Percentiles rank a stretch among this genome's conserved stretches.
Conservation (phyloP, 2,888 invertebrate genomes). For the Ichneumon xanthorius region DNA sequence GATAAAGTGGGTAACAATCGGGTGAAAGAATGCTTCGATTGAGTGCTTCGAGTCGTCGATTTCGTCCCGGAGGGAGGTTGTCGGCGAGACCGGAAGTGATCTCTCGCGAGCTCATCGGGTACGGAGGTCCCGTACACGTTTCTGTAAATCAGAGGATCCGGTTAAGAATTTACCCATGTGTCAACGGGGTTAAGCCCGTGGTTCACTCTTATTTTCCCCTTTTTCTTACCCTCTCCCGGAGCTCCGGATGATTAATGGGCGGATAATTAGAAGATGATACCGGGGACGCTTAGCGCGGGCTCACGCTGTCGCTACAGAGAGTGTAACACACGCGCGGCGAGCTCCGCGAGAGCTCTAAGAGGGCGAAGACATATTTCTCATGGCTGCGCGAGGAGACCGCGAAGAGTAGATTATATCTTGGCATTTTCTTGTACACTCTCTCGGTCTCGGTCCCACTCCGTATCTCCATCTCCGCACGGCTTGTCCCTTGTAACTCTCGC, state of each 20-base stretch:
- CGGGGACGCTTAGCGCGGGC: slow-evolving; percentile 74
- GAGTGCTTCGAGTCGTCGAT: background rate
- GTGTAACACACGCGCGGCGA: slow-evolving; percentile 26
- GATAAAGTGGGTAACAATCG: background rate
- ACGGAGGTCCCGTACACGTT: slow-evolving; percentile 11
- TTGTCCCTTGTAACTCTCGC: slow-evolving; percentile 67
- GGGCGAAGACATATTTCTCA: slow-evolving; percentile 77
- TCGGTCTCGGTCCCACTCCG: background rate
- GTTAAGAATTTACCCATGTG: slow-evolving; percentile 56
- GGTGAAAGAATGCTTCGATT: background rate
- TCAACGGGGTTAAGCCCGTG: slow-evolving; percentile 59
- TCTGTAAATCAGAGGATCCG: slow-evolving; percentile 50
- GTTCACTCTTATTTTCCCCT: slow-evolving; percentile 12
- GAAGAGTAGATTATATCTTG: slow-evolving; percentile 14
- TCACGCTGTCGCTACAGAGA: slow-evolving; percentile 60
- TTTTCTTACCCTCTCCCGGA: slow-evolving; percentile 6
- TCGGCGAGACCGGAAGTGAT: slow-evolving; percentile 44
- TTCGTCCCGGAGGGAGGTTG: background rate
- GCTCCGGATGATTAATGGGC: slow-evolving; percentile 81
- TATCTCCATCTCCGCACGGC: slow-evolving; percentile 51
- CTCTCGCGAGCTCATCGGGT: slow-evolving; percentile 19
- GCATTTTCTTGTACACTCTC: slow-evolving; percentile 20
- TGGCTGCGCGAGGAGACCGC: slow-evolving; percentile 37
- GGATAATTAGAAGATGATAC: slow-evolving; percentile 83
- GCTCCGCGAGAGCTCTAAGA: slow-evolving; percentile 72